Base-by-base conservation (phyloP, 2,113 vertebrate species). In the Podilymbus podiceps region DNA sequence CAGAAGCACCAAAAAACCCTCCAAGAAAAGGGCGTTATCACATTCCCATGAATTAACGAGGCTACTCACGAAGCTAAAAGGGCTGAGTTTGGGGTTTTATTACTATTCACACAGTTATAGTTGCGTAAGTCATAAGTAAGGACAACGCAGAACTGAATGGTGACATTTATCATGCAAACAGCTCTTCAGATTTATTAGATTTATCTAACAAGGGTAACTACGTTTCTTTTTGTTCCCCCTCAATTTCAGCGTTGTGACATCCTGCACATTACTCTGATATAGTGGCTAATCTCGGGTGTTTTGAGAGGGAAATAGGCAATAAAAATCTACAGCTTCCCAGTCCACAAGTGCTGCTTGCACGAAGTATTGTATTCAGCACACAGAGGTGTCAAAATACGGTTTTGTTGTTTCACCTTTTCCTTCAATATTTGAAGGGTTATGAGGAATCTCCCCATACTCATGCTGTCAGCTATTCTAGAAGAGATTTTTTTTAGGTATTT, bases 181-280 rank as follows among this genome's bases (percentile, higher is more conserved):
- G 2, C 82, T 69, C 79, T 91, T 90, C 82, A 53, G 79, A 95
- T 96, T 88, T 88, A 95, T 95, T 81, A 85, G 90, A 86, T 95
- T 88, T 88, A 92, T 93, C 72, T 62, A 80, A 83, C 67, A 90
- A 38, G 58, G 33, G 42, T 47, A 79, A 86, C 93, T 69, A 69
- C 1, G 1, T 73, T 92, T 73, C 68, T 56, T 90, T 87, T 84
- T 93, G 64, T 71, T 66, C 63, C 55, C 49, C 75, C 50, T 83
- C 92, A 88, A 31, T 92, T 92, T 80, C 66, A 94, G 74, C 11
- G 2, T 12, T 49, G 72, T 86, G 94, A 84, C 90, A 86, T 44
- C 72, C 83, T 67, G 85, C 23, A 33, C 59, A 31, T 95, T 62
- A 73, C 59, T 67, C 52, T 92, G 90, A 95, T 80, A 30, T 84